phyloP scores from a whole-genome alignment of 2,797 vertebrate species.

The Gymnopithys bicolor region DNA sequence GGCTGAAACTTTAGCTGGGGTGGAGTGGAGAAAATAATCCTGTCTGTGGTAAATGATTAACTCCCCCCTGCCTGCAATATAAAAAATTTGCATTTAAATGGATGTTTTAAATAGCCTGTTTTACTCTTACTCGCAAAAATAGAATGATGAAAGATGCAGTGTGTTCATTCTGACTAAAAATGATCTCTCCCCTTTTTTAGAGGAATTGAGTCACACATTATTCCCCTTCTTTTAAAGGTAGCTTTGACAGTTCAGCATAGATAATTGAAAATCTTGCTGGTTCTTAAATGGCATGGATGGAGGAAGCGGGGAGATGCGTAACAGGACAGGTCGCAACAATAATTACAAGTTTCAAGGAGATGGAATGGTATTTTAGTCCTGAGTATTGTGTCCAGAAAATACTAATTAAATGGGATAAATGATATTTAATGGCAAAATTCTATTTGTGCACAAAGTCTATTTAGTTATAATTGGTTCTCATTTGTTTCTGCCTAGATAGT shows the following conservation, averaged over 20 bases:
- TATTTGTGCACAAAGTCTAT: constrained; percentile 70
- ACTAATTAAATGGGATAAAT: constrained; percentile 83
- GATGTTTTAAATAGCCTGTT: constrained; percentile 83
- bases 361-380: constrained; percentile 71
- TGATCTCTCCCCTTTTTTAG: constrained; percentile 79
- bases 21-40: constrained; percentile 53
- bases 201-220: constrained; percentile 83
- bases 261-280: constrained; percentile 82
- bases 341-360: constrained; percentile 80
- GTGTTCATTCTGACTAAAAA: constrained; percentile 82
- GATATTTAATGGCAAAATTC: constrained; percentile 80
- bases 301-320: constrained; percentile 52
- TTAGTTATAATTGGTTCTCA: constrained; percentile 79
- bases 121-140: constrained; percentile 79
- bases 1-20: constrained; percentile 35
- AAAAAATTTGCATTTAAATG: constrained; percentile 85
- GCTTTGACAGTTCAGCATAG: constrained; percentile 78
- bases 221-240: constrained; percentile 82
- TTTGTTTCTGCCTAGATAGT: constrained; percentile 72
- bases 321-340: constrained; percentile 72
- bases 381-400: constrained; percentile 80
- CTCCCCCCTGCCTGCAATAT: constrained; percentile 69
- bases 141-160: constrained; percentile 81
- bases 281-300: constrained; percentile 74
- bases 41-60: constrained; percentile 77